phyloP scores from a whole-genome alignment of 2,113 vertebrate species.

The Todiramphus chloris region DNA sequence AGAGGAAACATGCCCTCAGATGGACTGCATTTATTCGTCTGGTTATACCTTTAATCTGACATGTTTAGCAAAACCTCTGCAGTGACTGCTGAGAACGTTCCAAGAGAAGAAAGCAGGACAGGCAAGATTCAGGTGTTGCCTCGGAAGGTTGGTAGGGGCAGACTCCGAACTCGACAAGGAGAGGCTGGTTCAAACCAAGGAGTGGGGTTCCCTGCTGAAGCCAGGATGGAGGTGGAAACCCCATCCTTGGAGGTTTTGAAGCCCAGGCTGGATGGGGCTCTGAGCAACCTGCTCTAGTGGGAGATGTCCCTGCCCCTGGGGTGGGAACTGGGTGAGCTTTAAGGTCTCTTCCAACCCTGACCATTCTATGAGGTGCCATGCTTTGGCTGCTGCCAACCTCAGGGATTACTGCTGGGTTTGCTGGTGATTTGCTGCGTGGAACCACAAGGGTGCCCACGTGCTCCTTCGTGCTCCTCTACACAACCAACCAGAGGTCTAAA shows the following conservation, averaged over 20 bases:
- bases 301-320: too few relatives aligned
- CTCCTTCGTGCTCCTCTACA: not conserved
- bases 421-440: rapidly evolving
- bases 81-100: not conserved
- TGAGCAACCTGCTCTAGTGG: too few relatives aligned
- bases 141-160: not conserved
- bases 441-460: not conserved
- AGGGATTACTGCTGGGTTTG: not conserved
- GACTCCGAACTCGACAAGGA: not conserved
- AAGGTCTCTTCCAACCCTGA: too few relatives aligned
- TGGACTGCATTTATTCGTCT: constrained; percentile 48
- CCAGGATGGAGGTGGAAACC: not conserved
- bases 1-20: constrained; percentile 50
- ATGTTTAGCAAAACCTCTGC: constrained; percentile 58
- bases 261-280: too few relatives aligned
- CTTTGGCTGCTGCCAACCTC: not conserved
- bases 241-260: too few relatives aligned
- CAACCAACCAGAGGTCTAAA: not conserved
- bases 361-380: not conserved
- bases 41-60: constrained; percentile 58
- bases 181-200: not conserved
- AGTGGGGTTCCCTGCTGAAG: not conserved
- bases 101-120: not conserved
- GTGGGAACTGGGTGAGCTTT: too few relatives aligned
- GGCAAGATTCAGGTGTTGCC: constrained; percentile 34